Conservation (phyloP, 35 echinoderm and acorn worm species). For the Patiria miniata region DNA sequence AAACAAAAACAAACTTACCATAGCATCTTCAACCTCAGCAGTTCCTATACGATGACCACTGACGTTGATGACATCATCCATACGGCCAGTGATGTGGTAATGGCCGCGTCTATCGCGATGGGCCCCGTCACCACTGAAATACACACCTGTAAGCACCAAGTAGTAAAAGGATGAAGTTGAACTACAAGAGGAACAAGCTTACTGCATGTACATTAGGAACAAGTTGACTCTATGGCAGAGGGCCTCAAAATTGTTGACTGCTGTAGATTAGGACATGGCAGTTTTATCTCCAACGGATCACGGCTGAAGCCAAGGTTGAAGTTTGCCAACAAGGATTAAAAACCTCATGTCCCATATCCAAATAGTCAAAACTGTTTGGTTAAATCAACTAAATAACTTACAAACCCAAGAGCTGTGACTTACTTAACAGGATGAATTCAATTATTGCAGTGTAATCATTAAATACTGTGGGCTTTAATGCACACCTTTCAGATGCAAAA, state of each 20-base stretch:
- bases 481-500: no score
- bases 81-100: slow-evolving; percentile 97
- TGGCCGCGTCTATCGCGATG: slow-evolving; percentile 76
- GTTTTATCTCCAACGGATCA: no score
- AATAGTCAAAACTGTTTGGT: no score
- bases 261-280: no score
- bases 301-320: no score
- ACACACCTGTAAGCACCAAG: slow-evolving; percentile 58
- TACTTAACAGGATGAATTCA: no score
- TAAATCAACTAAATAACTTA: no score
- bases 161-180: background rate
- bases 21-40: slow-evolving; percentile 97
- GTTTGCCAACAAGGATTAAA: no score
- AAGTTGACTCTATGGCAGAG: background rate
- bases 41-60: slow-evolving; percentile 95
- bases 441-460: no score
- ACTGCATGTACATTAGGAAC: background rate
- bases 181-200: background rate
- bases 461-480: no score
- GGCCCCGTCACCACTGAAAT: slow-evolving; percentile 94
- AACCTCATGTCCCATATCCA: no score
- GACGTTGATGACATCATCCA: slow-evolving; percentile 99
- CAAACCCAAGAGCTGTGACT: no score
- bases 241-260: background rate
- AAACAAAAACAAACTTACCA: slow-evolving; percentile 46